Percentiles rank a stretch among this genome's conserved stretches.
Conservation (phyloP, 2,113 vertebrate genomes). For the Halcyon senegalensis region DNA sequence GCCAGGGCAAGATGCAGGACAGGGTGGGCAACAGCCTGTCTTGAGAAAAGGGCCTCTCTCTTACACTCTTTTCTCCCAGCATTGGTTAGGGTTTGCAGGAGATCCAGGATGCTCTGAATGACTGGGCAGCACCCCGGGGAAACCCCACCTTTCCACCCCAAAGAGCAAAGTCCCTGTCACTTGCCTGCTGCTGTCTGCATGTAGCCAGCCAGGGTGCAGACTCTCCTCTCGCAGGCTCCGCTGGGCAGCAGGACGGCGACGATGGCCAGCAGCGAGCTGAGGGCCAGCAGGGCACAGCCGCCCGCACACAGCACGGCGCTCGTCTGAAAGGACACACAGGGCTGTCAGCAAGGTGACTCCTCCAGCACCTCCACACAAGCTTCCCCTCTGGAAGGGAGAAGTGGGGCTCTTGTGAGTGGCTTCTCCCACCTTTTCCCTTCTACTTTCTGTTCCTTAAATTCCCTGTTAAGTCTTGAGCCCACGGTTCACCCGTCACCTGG, state of each 20-base stretch:
- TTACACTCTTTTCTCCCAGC: neutral
- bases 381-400: neutral
- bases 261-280: slow-evolving; percentile 91
- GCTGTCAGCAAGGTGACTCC: neutral
- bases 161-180: neutral
- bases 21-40: neutral
- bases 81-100: neutral
- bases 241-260: slow-evolving; percentile 89
- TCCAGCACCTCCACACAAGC: accelerated
- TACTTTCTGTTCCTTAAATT: neutral
- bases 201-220: slow-evolving; percentile 92
- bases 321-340: slow-evolving; percentile 80
- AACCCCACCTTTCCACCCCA: neutral
- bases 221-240: slow-evolving; percentile 87
- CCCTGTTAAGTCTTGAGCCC: neutral
- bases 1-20: neutral
- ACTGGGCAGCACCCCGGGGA: neutral
- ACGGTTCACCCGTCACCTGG: neutral
- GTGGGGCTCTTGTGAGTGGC: accelerated
- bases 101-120: neutral
- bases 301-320: slow-evolving; percentile 90
- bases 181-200: slow-evolving; percentile 93
- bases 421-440: neutral
- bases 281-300: slow-evolving; percentile 87
- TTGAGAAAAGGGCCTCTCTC: accelerated